Conservation (phyloP, 2,888 invertebrate species). For the Agrotis exclamationis region DNA sequence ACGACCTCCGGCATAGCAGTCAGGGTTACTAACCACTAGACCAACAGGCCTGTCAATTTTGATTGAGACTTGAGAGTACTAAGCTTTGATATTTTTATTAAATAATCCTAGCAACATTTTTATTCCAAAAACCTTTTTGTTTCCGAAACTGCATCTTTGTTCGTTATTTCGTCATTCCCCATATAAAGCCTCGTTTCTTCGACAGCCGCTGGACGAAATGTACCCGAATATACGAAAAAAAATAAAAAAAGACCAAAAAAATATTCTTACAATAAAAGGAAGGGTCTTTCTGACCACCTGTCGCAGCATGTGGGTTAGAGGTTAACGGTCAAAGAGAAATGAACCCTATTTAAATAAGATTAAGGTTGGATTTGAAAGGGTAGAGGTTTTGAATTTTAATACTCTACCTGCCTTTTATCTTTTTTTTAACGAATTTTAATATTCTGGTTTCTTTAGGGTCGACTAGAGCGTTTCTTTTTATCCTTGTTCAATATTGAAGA, state of each 20-base stretch:
- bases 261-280: conserved; percentile 60
- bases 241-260: conserved; percentile 46
- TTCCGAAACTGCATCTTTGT: conserved; percentile 16
- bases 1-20: no score
- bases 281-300: conserved; percentile 65
- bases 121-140: conserved; percentile 13
- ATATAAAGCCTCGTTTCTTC: conserved; percentile 22
- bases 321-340: background rate
- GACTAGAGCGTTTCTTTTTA: conserved; percentile 20
- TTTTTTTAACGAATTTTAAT: conserved; percentile 62
- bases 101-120: no score
- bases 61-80: no score
- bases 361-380: conserved; percentile 15
- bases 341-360: fast-evolving
- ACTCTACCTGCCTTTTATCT: conserved; percentile 55
- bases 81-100: no score
- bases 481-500: conserved; percentile 42
- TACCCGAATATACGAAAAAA: conserved; percentile 52
- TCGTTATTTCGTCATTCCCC: conserved; percentile 35
- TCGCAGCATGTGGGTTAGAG: conserved; percentile 60
- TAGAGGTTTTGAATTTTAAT: conserved; percentile 43
- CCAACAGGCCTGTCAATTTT: no score
- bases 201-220: conserved; percentile 34
- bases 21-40: no score
- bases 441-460: conserved; percentile 34